Percentiles rank a stretch among this genome's conserved stretches.
Evolutionary conservation across 2,113 vertebrate genomes (phyloP).

Genomic region (Chinchilla lanigera): DNA sequence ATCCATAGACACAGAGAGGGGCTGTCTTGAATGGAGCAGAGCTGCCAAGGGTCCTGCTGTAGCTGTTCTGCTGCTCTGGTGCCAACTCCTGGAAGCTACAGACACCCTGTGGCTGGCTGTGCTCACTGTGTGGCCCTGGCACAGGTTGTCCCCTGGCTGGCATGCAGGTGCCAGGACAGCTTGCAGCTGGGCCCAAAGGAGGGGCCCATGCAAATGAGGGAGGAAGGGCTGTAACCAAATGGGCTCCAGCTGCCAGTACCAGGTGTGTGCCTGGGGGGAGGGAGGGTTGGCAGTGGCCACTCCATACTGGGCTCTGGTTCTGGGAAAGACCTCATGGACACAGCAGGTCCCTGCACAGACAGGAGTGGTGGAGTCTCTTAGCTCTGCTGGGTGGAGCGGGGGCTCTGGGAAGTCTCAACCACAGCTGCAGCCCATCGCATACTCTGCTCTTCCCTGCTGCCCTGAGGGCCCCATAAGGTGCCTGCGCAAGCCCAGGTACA

Average conservation of each 20-base stretch:
- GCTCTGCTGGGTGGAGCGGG: neutral
- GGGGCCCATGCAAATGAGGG: conserved; percentile 44
- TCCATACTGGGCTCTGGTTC: too few relatives aligned
- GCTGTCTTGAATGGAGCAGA: neutral
- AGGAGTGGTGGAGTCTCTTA: neutral
- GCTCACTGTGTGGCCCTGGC: neutral
- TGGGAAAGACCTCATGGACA: neutral
- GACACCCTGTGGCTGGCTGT: neutral
- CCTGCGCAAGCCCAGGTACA: neutral
- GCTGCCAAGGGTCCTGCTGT: neutral
- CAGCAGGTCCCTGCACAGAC: neutral
- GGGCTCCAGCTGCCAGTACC: neutral
- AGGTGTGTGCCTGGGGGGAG: neutral
- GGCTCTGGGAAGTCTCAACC: neutral
- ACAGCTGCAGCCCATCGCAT: too few relatives aligned
- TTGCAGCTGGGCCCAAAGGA: neutral
- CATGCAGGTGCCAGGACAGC: neutral
- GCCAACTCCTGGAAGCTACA: neutral
- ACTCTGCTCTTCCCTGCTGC: neutral
- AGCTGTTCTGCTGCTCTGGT: neutral
- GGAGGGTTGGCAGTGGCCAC: neutral
- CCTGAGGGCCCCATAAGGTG: neutral
- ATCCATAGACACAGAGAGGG: neutral
- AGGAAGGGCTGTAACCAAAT: conserved; percentile 45
- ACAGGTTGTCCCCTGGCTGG: neutral